These are phyloP conservation scores for Thalassarche chlororhynchos DNA, from an alignment of 2,113 vertebrate genomes.

Conservation along the genomic window DNA sequence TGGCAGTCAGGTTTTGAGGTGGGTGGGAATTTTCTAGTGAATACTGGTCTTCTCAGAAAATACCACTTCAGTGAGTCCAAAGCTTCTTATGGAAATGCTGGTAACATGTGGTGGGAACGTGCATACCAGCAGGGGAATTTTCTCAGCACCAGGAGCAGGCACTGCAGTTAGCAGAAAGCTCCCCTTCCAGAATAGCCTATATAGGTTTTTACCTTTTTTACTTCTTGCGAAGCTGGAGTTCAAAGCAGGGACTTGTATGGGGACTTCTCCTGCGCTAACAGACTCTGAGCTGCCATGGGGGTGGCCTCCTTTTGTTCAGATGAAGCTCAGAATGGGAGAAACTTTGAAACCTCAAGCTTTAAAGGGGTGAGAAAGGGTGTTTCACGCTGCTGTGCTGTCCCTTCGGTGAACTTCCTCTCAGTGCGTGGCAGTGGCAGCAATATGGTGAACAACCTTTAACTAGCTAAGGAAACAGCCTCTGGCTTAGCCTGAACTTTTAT, in stretches of 20 bases:
- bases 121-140: neutral
- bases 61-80: neutral
- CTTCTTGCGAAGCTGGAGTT: neutral
- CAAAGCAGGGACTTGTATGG: neutral
- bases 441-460: neutral
- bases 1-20: neutral
- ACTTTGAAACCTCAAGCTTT: neutral
- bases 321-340: neutral
- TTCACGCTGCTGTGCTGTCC: neutral
- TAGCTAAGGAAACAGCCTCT: neutral
- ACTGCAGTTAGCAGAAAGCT: neutral
- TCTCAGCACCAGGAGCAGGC: neutral
- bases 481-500: neutral
- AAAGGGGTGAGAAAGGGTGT: neutral
- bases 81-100: neutral
- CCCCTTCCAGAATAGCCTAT: neutral
- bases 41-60: neutral
- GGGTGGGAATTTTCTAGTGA: conserved; percentile 1
- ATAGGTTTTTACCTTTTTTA: neutral
- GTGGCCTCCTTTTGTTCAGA: neutral
- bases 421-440: neutral
- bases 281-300: neutral
- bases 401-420: neutral
- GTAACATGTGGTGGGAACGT: neutral
- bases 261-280: neutral